Base-by-base conservation (phyloP, 2,888 invertebrate genomes). In the Ormyrus rosae region DNA sequence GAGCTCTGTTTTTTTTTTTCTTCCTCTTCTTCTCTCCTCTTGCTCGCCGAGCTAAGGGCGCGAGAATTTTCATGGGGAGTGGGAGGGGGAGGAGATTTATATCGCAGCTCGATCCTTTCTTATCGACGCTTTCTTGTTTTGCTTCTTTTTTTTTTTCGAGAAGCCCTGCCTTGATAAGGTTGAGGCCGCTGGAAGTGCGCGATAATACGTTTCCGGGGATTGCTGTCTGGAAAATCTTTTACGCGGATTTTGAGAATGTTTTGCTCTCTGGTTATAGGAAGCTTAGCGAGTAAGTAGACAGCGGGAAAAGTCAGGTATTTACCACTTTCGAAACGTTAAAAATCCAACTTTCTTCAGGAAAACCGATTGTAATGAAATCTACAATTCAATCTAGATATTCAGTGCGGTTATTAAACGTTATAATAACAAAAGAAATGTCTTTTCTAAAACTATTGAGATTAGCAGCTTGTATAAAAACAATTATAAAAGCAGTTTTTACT, bases 51-150 rank as follows among this genome's bases (percentile, higher is more conserved):
- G 19, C 7, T 75, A 58, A 75, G 46, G 34, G 48, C 53, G 5
- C 10, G 45, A 69, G 58, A 63, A 77, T 70, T 78, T 72, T 78
- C 67, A 67, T 61, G 72, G 67, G 13, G 34, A 34, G 34, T 2
- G 34, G 34, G 34, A 19, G 34, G 34, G 34, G 34, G 61, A 60
- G 13, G 67, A 60, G 72, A 72, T 78, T 72, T 78, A 78, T 61
- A 72, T 72, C 67, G 51, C 13, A 51, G 19, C 50, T 56, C 56
- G 34, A 34, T 34, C 64, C 50, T 64, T 56, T 64, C 56, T 70
- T 77, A 76, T 76, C 69, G 55, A 8, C n/a, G n/a, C 2, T 61
- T 68, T 68, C 13, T 61, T 55, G 9, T 63, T 10, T 56, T 69
- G n/a, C 50, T 11, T 69, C 6, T 68, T 76, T 48, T 55, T 48